Evolutionary conservation across 2,888 invertebrate species (phyloP).

Genomic region (Ochlodes sylvanus): DNA sequence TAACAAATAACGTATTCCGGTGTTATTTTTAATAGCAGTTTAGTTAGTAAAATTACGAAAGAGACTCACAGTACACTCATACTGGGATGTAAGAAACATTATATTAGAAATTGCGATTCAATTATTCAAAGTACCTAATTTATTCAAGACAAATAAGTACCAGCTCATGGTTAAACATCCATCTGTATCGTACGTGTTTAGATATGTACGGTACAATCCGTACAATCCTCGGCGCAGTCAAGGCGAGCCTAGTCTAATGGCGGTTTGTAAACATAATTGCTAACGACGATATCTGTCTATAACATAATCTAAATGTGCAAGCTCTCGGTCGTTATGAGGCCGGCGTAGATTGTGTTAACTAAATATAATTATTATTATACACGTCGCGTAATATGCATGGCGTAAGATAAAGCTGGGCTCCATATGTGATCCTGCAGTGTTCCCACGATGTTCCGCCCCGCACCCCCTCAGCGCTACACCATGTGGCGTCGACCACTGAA

Average conservation of each 20-base stretch:
- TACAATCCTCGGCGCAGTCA: conserved; percentile 29
- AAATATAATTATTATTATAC: conserved; percentile 75
- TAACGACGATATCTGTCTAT: conserved; percentile 48
- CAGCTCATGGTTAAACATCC: conserved; percentile 30
- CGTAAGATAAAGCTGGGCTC: conserved; percentile 78
- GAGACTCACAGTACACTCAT: background rate
- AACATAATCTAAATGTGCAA: conserved; percentile 66
- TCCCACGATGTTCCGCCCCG: conserved; percentile 69
- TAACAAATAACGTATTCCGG: too few relatives aligned
- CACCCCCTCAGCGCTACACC: conserved; percentile 58
- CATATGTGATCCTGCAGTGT: conserved; percentile 75
- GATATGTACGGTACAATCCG: conserved; percentile 17
- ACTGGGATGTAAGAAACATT: conserved; percentile 5
- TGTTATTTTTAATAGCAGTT: too few relatives aligned
- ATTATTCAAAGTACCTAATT: conserved; percentile 41
- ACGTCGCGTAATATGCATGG: conserved; percentile 70
- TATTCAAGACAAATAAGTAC: conserved; percentile 42
- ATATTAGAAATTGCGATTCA: conserved; percentile 38
- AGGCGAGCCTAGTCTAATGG: conserved; percentile 48
- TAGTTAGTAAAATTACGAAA: too few relatives aligned
- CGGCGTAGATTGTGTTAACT: conserved; percentile 69
- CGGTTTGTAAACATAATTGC: conserved; percentile 49
- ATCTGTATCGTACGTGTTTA: conserved; percentile 12
- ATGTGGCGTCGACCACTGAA: conserved; percentile 71
- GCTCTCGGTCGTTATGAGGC: conserved; percentile 59